Percentiles rank a stretch among this genome's conserved stretches.
Conservation (phyloP, 2,888 invertebrate species). For the Synergus laeviventris region DNA sequence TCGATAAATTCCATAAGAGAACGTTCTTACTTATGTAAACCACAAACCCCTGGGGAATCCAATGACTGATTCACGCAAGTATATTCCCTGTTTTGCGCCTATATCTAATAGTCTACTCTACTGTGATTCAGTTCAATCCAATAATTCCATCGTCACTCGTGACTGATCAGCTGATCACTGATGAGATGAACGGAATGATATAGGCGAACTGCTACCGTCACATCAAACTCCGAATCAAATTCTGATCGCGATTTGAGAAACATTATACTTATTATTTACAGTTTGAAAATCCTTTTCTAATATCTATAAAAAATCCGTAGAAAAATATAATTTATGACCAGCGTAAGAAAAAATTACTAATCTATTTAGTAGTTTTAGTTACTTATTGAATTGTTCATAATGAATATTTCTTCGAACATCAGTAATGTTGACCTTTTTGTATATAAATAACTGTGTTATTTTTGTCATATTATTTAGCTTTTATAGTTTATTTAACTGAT, state of each 20-base stretch:
- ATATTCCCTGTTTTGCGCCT: constrained; percentile 53
- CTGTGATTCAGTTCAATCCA: not conserved
- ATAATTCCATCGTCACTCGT: not conserved
- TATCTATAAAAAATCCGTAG: too few relatives aligned
- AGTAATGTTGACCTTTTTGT: too few relatives aligned
- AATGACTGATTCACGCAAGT: constrained; percentile 55
- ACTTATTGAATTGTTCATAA: too few relatives aligned
- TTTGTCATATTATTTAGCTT: too few relatives aligned
- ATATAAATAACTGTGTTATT: too few relatives aligned
- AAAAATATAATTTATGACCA: too few relatives aligned
- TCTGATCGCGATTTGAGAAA: not conserved
- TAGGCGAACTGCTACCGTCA: not conserved
- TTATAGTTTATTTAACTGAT: too few relatives aligned
- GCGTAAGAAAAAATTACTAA: too few relatives aligned
- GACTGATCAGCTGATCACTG: not conserved
- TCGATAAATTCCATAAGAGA: constrained; percentile 69
- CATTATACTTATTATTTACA: not conserved
- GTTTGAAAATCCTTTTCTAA: too few relatives aligned
- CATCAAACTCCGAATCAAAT: too few relatives aligned
- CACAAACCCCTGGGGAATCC: constrained; percentile 56
- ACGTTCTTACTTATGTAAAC: constrained; percentile 66
- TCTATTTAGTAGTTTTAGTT: too few relatives aligned
- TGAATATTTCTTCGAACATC: too few relatives aligned
- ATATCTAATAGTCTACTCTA: not conserved
- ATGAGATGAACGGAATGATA: not conserved